Percentiles rank a stretch among this genome's conserved stretches.
These are phyloP conservation scores for Bombus confusus DNA, from an alignment of 1,140 invertebrate genomes.

Conservation along the genomic window DNA sequence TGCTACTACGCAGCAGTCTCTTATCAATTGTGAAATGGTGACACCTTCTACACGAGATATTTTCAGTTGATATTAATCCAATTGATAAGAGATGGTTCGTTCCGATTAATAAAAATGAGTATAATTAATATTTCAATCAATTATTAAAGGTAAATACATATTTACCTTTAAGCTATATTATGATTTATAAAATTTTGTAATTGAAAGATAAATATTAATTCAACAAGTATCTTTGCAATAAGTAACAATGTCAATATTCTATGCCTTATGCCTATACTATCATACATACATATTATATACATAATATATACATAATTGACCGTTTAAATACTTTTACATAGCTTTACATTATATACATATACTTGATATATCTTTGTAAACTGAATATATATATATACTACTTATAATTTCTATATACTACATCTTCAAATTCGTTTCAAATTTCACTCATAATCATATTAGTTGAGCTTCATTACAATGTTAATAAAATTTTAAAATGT, in stretches of 20 bases:
- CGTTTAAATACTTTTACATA: too few species aligned
- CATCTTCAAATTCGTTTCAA: too few species aligned
- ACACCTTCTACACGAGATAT: neutral
- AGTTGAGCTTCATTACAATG: neutral
- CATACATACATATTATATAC: neutral
- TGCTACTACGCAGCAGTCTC: neutral
- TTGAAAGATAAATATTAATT: neutral
- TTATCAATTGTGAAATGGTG: conserved; percentile 15
- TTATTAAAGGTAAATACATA: too few species aligned
- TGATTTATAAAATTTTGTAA: neutral
- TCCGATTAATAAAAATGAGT: neutral
- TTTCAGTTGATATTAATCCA: neutral
- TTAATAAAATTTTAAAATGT: neutral
- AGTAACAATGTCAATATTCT: neutral
- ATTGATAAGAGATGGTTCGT: conserved; percentile 10
- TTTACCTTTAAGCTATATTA: neutral
- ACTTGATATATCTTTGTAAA: too few species aligned
- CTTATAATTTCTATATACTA: too few species aligned
- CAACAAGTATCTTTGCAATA: neutral
- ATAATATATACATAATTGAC: too few species aligned
- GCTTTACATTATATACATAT: too few species aligned
- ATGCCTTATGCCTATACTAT: neutral
- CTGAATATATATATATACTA: too few species aligned
- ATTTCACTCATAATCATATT: neutral
- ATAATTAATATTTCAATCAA: neutral